Base-by-base conservation (phyloP, 2,888 invertebrate genomes). In the Tetragonula carbonaria region DNA sequence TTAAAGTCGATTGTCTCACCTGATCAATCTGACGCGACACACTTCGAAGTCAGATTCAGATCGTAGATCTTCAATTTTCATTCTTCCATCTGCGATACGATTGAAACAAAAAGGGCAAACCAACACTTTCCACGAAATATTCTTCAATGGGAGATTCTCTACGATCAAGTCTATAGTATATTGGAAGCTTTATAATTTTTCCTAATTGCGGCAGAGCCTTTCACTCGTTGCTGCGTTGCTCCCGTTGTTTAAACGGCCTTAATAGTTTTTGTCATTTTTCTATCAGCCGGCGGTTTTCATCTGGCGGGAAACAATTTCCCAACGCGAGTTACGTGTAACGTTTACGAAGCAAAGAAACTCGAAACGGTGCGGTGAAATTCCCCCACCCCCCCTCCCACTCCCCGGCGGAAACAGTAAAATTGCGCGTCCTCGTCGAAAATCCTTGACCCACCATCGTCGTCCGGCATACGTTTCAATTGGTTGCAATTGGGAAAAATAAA, bases 321-420 rank as follows among this genome's bases (percentile, higher is more conserved):
- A 18, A 5, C 0, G 38, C 23, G 3, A 3, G 38, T 18, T 23
- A 72, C 72, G 72, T 6, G 57, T 72, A 59, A 59, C 72, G 38
- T 45, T 45, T 57, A 63, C 62, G 13, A 63, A 53, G 28, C 1
- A 51, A 75, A 66, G 66, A 67, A 66, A 28, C 5, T 8, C 8
- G 38, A 45, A 53, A 74, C 2, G 18, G 55, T 16, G 66, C 45
- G 8, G 23, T 11, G 6, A 13, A 33, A 59, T 68, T 70, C 51
- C 28, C 28, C 28, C 2, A 23, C 28, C 28, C 28, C 28, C 28
- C 28, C 28, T 28, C 2, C 28, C 23, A 23, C 23, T 23, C 28
- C 59, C 11, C 53, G 11, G n/a, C 45, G 8, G 8, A 28, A 16
- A 55, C 70, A 28, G 21, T 75, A 67, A 74, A 74, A 66, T 75